Evolutionary conservation across 2,888 invertebrate genomes (phyloP), one percentile per base, ranked within the genome.

Genomic region (Synergus itoensis): DNA sequence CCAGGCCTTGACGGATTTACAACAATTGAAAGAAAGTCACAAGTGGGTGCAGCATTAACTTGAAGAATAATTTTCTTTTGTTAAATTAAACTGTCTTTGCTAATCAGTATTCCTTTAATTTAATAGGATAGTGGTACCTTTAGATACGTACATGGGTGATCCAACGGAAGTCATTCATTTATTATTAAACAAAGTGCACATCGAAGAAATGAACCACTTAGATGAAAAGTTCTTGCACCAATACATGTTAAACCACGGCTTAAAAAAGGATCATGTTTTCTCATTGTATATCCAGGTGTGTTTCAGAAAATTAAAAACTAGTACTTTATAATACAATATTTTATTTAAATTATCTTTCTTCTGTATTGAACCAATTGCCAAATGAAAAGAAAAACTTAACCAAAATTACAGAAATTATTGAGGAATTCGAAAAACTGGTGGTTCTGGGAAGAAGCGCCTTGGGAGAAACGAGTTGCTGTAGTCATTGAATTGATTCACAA

Each of bases 241-340:
- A 67, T 93, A 91, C 79, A 92, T 93, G 82, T 77, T 90, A 0
- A 91, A 93, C 77, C 90, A 92, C 85, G 87, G 90, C 11, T 86
- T 93, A 73, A 88, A 93, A 83, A 90, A 90, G 21, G 93, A 94
- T 86, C 81, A 87, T 65, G 89, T 93, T n/a, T 87, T 93, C 60
- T 88, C 89, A 40, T 87, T 91, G 4, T 93, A 92, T 84, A 90
- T 93, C 53, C 88, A 91, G 87, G 93, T 93, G 89, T 82, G 80
- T 79, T 28, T 18, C 62, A 77, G n/a, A 78, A 73, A n/a, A 62
- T 63, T 12, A 53, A 40, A 62, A 65, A 76, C 36, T 36, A 36
- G 36, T 36, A 36, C 36, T 36, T 36, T 28, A 28, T 28, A 28
- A 28, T 28, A 28, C 3, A 28, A 28, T 36, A 36, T 5, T 36